Evolutionary conservation across 2,113 vertebrate species (phyloP).

Genomic region (Platichthys flesus): DNA sequence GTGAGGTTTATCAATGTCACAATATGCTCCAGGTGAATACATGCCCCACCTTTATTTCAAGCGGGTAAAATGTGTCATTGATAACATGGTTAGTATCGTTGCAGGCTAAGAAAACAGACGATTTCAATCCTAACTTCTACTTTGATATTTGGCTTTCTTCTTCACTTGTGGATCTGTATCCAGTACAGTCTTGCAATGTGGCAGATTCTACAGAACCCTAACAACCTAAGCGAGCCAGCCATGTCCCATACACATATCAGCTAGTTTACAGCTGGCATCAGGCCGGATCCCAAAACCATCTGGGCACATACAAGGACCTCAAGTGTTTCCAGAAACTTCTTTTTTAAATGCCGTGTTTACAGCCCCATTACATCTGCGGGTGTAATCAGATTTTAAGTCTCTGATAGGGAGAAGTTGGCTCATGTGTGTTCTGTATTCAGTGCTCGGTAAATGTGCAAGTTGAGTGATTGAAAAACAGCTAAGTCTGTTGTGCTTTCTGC

Average conservation of each 20-base stretch:
- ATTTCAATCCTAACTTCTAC: neutral
- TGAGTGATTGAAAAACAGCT: neutral
- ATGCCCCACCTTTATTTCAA: neutral
- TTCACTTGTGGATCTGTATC: neutral
- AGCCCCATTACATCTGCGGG: conserved; percentile 1
- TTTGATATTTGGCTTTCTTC: neutral
- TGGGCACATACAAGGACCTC: conserved; percentile 6
- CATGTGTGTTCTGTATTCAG: neutral
- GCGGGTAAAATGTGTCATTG: neutral
- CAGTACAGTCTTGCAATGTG: neutral
- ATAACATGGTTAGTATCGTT: neutral
- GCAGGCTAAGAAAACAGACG: neutral
- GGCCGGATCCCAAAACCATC: conserved; percentile 19
- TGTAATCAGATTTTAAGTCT: neutral
- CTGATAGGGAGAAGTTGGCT: neutral
- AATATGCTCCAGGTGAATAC: neutral
- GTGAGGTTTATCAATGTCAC: neutral
- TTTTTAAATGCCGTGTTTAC: neutral
- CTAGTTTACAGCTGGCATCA: conserved; percentile 15
- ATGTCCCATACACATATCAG: conserved; percentile 22
- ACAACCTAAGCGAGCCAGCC: conserved; percentile 25
- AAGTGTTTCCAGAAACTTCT: conserved; percentile 5
- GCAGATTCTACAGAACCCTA: conserved; percentile 10
- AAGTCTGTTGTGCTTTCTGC: neutral
- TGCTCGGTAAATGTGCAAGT: neutral